Conservation (phyloP, 1,140 invertebrate genomes). For the Ostrea denselamellosa region DNA sequence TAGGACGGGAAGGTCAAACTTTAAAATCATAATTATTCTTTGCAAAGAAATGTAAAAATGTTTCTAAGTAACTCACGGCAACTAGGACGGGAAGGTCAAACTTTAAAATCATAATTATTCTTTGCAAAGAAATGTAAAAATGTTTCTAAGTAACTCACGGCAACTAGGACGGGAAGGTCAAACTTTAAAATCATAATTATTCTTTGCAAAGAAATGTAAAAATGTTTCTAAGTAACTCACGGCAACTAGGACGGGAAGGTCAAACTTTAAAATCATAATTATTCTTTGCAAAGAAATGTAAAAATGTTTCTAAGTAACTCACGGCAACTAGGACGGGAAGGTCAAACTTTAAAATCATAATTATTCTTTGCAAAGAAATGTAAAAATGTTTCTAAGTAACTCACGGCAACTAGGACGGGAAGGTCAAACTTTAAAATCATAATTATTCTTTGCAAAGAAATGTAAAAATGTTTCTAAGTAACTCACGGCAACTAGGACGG, state of each 20-base stretch:
- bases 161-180: conserved; percentile 46
- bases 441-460: neutral
- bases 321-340: conserved; percentile 48
- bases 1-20: conserved; percentile 45
- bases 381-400: neutral
- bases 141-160: conserved; percentile 36
- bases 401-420: conserved; percentile 49
- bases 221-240: conserved; percentile 36
- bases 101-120: neutral
- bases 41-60: neutral
- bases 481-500: conserved; percentile 51
- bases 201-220: neutral
- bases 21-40: neutral
- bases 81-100: conserved; percentile 47
- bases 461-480: neutral
- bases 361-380: neutral
- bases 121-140: neutral
- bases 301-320: conserved; percentile 17
- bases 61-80: conserved; percentile 41
- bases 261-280: too few relatives aligned
- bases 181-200: too few relatives aligned
- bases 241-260: conserved; percentile 46
- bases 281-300: neutral
- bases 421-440: conserved; percentile 9
- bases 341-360: too few relatives aligned